Percentiles rank a stretch among this genome's conserved stretches.
phyloP scores from a whole-genome alignment of 2,888 invertebrate species.

The Chrysotoxum bicinctum region DNA sequence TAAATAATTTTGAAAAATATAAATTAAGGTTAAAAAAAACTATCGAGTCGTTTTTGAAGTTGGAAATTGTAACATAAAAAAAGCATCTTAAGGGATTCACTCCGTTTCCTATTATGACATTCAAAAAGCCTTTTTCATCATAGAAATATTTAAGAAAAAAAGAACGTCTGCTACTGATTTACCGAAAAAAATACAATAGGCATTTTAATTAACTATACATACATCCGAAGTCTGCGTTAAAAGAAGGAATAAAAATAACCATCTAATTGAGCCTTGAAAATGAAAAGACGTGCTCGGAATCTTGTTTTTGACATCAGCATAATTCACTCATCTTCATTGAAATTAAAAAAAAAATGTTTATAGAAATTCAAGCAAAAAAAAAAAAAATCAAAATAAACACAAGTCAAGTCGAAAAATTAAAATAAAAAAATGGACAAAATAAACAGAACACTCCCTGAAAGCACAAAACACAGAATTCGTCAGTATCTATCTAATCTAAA shows the following conservation, averaged over 20 bases:
- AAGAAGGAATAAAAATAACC: not conserved
- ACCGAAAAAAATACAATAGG: not conserved
- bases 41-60: no score
- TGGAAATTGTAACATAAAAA: no score
- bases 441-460: conserved; percentile 61
- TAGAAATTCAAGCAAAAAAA: not conserved
- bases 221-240: not conserved
- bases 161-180: not conserved
- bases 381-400: conserved; percentile 4
- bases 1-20: no score
- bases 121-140: no score
- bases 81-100: no score
- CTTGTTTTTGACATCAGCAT: conserved; percentile 58
- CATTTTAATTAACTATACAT: not conserved
- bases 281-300: conserved; percentile 64
- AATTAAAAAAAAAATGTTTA: not conserved
- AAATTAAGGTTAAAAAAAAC: no score
- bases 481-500: not conserved
- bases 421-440: conserved; percentile 24
- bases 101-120: no score
- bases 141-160: not conserved
- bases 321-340: conserved; percentile 50
- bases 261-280: conserved; percentile 45
- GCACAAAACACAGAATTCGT: conserved; percentile 15
- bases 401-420: not conserved